Conservation (phyloP, 2,797 vertebrate species). For the Acanthis flammea region DNA sequence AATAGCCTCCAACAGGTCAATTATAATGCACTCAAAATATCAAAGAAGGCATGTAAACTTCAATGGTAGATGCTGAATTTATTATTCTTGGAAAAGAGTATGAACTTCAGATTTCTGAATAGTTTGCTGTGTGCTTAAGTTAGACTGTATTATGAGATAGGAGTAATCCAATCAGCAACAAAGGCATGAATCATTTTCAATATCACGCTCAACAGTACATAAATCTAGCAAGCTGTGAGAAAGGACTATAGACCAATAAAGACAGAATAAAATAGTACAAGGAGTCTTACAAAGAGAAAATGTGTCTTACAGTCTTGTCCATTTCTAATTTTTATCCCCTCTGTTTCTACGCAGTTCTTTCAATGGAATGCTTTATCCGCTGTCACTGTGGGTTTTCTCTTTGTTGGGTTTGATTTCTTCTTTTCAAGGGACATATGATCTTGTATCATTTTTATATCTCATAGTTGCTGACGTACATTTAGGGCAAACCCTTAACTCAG, state of each 20-base stretch:
- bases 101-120: neutral
- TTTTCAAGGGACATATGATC: neutral
- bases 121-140: neutral
- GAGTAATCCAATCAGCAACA: neutral
- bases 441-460: neutral
- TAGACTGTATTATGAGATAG: neutral
- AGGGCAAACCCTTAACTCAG: neutral
- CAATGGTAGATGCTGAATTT: neutral
- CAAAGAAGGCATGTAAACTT: neutral
- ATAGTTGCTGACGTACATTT: neutral
- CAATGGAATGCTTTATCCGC: neutral
- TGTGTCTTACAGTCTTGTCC: rapidly evolving
- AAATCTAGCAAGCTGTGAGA: neutral
- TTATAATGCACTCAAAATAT: neutral
- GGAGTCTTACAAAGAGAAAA: neutral
- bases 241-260: neutral
- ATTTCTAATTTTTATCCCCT: neutral
- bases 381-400: neutral
- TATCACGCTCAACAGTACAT: neutral
- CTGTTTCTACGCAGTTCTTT: neutral
- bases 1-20: neutral
- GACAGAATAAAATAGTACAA: neutral
- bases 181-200: neutral
- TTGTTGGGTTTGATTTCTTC: neutral
- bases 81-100: neutral